Conservation (phyloP, 2,888 invertebrate genomes). For the Xanthia togata region DNA sequence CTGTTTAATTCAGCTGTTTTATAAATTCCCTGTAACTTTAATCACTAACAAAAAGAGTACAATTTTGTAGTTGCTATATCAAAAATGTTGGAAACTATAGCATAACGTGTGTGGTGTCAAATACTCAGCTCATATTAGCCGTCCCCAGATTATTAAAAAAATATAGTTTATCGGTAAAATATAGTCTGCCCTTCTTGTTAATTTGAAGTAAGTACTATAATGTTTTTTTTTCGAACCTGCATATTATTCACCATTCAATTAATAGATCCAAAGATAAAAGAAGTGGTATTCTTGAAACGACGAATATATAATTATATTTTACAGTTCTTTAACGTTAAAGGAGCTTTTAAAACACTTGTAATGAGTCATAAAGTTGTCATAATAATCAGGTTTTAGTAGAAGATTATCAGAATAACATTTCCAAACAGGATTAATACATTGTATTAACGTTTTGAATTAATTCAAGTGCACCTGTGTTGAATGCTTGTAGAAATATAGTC, state of each 20-base stretch:
- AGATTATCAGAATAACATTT: slow-evolving; percentile 59
- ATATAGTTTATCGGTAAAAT: slow-evolving; percentile 26
- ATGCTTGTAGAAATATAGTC: slow-evolving; percentile 48
- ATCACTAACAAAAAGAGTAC: slow-evolving; percentile 40
- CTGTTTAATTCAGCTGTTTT: slow-evolving; percentile 43
- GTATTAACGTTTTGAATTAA: slow-evolving; percentile 52
- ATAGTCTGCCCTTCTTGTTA: slow-evolving; percentile 3
- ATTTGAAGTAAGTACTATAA: slow-evolving; percentile 16
- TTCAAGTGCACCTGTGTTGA: slow-evolving; percentile 50
- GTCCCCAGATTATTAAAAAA: slow-evolving; percentile 45
- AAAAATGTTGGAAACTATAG: slow-evolving; percentile 62
- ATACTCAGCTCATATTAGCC: slow-evolving; percentile 36
- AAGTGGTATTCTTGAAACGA: slow-evolving; percentile 30
- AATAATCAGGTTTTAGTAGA: slow-evolving; percentile 59
- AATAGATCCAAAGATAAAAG: slow-evolving; percentile 39
- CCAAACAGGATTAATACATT: slow-evolving; percentile 57
- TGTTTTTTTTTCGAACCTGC: slow-evolving; percentile 7
- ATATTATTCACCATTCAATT: slow-evolving; percentile 18
- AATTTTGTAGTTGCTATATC: slow-evolving; percentile 30
- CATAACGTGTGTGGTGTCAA: slow-evolving; percentile 17
- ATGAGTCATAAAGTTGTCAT: slow-evolving; percentile 56
- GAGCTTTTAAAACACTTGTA: slow-evolving; percentile 47
- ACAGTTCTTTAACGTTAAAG: slow-evolving; percentile 51
- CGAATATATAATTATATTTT: slow-evolving; percentile 52
- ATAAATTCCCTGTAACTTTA: slow-evolving; percentile 56